A percentile compares a stretch with the other conserved stretches of the same genome.
These are phyloP conservation scores for Odontocerum albicorne DNA, from an alignment of 2,888 invertebrate genomes.

Conservation along the genomic window DNA sequence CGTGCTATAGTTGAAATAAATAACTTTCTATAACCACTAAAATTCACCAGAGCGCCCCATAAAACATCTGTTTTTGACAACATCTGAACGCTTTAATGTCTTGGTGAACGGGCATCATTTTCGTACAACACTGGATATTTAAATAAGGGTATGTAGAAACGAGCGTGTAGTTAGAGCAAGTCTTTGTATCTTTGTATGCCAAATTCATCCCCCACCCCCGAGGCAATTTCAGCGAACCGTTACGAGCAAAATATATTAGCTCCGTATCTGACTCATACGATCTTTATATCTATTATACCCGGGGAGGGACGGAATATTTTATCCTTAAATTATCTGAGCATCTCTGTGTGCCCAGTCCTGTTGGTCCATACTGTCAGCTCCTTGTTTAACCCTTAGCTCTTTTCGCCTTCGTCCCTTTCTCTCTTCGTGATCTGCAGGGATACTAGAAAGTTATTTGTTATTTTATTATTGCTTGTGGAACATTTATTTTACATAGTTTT, in stretches of 20 bases:
- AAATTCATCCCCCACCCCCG: conserved; percentile 5
- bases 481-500: too few relatives aligned
- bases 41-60: too few relatives aligned
- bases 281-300: conserved; percentile 36
- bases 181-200: conserved; percentile 6
- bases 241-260: conserved; percentile 30
- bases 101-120: neutral
- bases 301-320: conserved; percentile 33
- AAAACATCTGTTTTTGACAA: too few relatives aligned
- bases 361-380: conserved; percentile 11
- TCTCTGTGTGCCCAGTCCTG: conserved; percentile 17
- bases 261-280: conserved; percentile 31
- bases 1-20: too few relatives aligned
- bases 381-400: conserved; percentile 18
- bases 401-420: conserved; percentile 1
- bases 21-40: too few relatives aligned
- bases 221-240: conserved; percentile 21
- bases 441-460: too few relatives aligned
- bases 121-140: too few relatives aligned
- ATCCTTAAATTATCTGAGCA: conserved; percentile 35
- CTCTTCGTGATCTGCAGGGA: conserved; percentile 3
- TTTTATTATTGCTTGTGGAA: too few relatives aligned
- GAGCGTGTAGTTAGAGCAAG: neutral
- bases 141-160: too few relatives aligned
- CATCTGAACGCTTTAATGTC: too few relatives aligned